Evolutionary conservation across 2,113 vertebrate species (phyloP).

Genomic region (Platysteira castanea): DNA sequence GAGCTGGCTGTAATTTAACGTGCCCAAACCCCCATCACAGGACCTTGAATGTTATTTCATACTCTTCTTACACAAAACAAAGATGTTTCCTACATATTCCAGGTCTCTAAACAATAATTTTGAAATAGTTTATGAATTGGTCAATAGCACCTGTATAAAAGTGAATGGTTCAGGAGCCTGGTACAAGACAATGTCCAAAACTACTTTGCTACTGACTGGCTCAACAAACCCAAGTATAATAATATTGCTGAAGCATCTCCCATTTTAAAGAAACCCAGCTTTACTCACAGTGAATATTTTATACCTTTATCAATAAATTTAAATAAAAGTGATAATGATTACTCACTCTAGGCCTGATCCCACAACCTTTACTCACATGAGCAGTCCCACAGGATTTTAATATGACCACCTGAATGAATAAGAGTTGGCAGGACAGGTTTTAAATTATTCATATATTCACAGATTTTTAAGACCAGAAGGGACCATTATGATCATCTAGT

Average conservation of each 20-base stretch:
- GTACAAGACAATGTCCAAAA: not conserved
- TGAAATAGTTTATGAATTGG: not conserved
- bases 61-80: not conserved
- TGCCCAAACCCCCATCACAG: not conserved
- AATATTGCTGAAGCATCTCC: not conserved
- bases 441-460: constrained; percentile 61
- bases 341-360: constrained; percentile 41
- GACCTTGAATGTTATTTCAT: not conserved
- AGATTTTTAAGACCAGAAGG: constrained; percentile 59
- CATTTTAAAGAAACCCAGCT: not conserved
- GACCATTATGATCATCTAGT: constrained; percentile 36
- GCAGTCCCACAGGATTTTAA: constrained; percentile 30
- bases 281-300: not conserved
- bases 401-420: not conserved
- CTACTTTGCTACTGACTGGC: not conserved
- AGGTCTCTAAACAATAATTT: not conserved
- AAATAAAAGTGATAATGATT: constrained; percentile 46
- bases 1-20: fast-evolving
- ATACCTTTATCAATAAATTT: constrained; percentile 49
- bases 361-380: constrained; percentile 22
- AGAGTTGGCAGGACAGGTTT: constrained; percentile 11
- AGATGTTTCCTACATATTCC: not conserved
- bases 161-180: not conserved
- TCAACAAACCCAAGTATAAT: not conserved
- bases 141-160: not conserved